These are phyloP conservation scores for Chelonus insularis DNA, from an alignment of 1,140 invertebrate species.

Conservation along the genomic window DNA sequence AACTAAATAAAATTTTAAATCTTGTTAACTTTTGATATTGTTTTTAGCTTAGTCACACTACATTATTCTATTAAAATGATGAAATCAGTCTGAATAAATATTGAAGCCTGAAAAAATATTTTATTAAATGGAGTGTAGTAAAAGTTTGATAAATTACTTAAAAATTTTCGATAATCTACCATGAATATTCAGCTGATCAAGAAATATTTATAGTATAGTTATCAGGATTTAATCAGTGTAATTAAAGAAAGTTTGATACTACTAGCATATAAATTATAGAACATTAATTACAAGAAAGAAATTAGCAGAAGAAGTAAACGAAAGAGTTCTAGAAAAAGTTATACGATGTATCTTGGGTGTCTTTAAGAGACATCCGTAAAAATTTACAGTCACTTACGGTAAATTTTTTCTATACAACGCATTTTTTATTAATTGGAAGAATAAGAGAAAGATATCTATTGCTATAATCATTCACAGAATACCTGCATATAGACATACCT, in stretches of 20 bases:
- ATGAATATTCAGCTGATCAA: neutral
- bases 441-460: conserved; percentile 18
- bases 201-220: neutral
- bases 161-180: neutral
- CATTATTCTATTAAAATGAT: no score
- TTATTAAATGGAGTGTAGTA: no score
- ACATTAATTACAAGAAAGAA: neutral
- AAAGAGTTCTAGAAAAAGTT: neutral
- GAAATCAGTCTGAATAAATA: no score
- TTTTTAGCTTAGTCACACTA: no score
- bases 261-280: neutral
- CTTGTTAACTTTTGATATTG: no score
- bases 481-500: conserved; percentile 58
- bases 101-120: no score
- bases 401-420: no score
- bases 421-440: conserved; percentile 33
- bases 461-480: conserved; percentile 51
- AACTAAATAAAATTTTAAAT: no score
- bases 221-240: neutral
- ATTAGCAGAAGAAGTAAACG: neutral
- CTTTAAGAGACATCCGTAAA: neutral
- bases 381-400: conserved; percentile 17
- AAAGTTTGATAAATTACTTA: neutral
- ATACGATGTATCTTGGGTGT: neutral
- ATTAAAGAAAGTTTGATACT: neutral